Evolutionary conservation across 2,888 invertebrate species (phyloP), one percentile per base, ranked within the genome.

Genomic region (Poecilobothrus nobilitatus): DNA sequence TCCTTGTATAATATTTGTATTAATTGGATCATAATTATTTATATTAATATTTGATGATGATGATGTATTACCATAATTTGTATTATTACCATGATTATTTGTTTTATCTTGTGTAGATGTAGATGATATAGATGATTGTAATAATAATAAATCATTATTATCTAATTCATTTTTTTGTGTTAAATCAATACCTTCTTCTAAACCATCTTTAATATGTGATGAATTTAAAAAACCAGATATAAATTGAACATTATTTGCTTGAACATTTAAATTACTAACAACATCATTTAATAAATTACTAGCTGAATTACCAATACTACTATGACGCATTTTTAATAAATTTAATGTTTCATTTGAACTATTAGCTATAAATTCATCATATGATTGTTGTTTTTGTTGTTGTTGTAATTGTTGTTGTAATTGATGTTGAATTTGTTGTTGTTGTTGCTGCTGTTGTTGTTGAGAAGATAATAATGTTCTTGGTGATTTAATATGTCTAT

Each of bases 181-280:
- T 8, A 83, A 80, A 74, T 83, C 88, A 70, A 88, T 82, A 20
- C 88, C 88, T 81, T 88, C 88, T 79, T 88, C 88, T 69, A 88
- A 83, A 9, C 88, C 88, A 78, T 88, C 88, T 80, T 88, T 88
- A 3, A 88, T 84, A n/a, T 65, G 65, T 12, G 87, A 87, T 74
- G 87, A 88, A 12, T 88, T 87, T 74, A 88, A 81, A 75, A 88
- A 87, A 82, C 88, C 88, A 72, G 88, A 81, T 64, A 88, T 87
- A 1, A 88, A 68, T 44, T 71, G 70, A 4, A 71, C 64, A 67
- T 73, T 68, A 15, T 15, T 66, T 8, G 7, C 22, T 20, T 65
- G 65, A n/a, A 6, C 34, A 65, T 41, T 34, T 18, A 65, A 27
- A 65, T 65, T 65, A 34, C 33, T 65, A 18, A n/a, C 65, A 22